phyloP scores from a whole-genome alignment of 2,888 invertebrate species.

The Phytoseiulus persimilis region DNA sequence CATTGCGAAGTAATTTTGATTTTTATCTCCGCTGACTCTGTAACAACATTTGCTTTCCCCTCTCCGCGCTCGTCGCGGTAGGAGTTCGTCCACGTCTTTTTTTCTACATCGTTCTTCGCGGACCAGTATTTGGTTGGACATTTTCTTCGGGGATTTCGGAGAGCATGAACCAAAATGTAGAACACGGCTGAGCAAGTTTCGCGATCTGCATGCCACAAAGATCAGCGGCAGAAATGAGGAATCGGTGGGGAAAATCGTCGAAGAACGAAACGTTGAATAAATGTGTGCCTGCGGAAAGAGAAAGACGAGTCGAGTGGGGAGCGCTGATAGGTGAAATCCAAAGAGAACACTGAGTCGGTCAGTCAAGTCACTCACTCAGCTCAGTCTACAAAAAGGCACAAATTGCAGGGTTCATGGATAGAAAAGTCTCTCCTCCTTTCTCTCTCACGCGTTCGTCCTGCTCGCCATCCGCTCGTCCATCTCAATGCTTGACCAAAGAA shows the following conservation, averaged over 20 bases:
- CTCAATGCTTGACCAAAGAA: not conserved
- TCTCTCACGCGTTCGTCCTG: no score
- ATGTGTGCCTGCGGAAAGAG: not conserved
- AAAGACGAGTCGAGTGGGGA: not conserved
- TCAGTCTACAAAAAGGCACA: conserved; percentile 5
- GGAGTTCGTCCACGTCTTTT: no score
- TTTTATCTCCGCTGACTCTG: not conserved
- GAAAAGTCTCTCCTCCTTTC: not conserved
- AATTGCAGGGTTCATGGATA: not conserved
- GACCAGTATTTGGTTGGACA: no score
- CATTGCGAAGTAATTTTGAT: not conserved
- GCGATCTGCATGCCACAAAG: no score
- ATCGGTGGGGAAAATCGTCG: not conserved
- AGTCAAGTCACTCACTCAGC: not conserved
- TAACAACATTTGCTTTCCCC: not conserved
- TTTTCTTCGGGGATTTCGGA: no score
- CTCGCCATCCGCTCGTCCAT: not conserved
- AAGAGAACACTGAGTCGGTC: not conserved
- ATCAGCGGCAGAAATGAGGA: no score
- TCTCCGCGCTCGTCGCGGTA: not conserved
- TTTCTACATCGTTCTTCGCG: no score
- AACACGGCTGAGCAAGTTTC: no score
- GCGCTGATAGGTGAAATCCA: conserved; percentile 5
- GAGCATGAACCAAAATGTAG: no score
- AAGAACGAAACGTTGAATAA: not conserved